Percentiles rank a stretch among this genome's conserved stretches.
Conservation (phyloP, 2,888 invertebrate genomes). For the Pelosia muscerda region DNA sequence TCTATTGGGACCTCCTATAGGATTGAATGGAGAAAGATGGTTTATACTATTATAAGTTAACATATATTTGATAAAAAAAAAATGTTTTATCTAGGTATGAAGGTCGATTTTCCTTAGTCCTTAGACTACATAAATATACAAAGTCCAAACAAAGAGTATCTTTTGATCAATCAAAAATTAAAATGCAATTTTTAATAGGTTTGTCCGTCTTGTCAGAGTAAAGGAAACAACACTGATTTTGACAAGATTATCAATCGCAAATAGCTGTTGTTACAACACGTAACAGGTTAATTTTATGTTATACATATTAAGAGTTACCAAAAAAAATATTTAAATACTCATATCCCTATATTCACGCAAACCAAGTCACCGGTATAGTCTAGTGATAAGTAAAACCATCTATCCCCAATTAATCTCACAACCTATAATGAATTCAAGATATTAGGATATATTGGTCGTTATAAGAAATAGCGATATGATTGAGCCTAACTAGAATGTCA, state of each 20-base stretch:
- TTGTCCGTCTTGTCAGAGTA: not conserved
- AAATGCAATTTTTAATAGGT: too few species aligned
- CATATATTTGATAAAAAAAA: too few species aligned
- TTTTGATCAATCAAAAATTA: too few species aligned
- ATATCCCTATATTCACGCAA: too few species aligned
- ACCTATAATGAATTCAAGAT: constrained; percentile 29
- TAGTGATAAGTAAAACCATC: not conserved
- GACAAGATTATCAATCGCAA: not conserved
- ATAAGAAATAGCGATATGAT: constrained; percentile 46
- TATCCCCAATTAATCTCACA: constrained; percentile 28
- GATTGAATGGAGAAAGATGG: constrained; percentile 26
- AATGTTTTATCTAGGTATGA: too few species aligned
- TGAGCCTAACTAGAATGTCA: constrained; percentile 48
- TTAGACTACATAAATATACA: too few species aligned
- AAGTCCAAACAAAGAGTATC: too few species aligned
- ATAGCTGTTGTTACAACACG: not conserved
- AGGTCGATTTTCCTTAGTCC: too few species aligned
- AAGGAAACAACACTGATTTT: not conserved
- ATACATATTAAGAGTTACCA: too few species aligned
- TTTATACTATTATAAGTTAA: not conserved
- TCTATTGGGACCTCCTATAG: constrained; percentile 20
- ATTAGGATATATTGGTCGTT: constrained; percentile 33
- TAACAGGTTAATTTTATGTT: too few species aligned
- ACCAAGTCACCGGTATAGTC: not conserved
- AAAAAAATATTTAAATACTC: too few species aligned